Conservation (phyloP, 2,888 invertebrate species). For the Petrophora chlorosata region DNA sequence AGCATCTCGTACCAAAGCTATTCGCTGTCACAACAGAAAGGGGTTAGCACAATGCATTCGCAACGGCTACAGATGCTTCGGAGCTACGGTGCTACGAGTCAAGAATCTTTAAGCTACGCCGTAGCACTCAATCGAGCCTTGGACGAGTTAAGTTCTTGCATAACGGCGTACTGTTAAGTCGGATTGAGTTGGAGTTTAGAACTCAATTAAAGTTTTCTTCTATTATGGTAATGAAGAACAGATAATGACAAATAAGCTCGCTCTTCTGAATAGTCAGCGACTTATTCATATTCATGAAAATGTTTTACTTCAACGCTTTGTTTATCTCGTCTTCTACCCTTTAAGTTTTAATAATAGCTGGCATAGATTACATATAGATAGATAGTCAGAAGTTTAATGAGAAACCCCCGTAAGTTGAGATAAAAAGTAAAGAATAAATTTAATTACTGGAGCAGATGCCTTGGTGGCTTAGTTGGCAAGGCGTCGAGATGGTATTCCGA, state of each 20-base stretch:
- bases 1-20: conserved; percentile 23
- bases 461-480: no score
- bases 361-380: no score
- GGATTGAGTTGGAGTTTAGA: conserved; percentile 46
- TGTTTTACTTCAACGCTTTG: conserved; percentile 11
- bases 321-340: no score
- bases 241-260: conserved; percentile 34
- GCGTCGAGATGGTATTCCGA: no score
- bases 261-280: conserved; percentile 15
- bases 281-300: conserved; percentile 26
- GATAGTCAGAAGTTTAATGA: no score
- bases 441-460: no score
- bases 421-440: no score
- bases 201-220: conserved; percentile 60
- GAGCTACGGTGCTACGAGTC: conserved; percentile 28
- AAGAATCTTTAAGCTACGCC: conserved; percentile 23
- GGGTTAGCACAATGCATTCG: conserved; percentile 35
- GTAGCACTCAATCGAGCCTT: conserved; percentile 23
- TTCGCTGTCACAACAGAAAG: conserved; percentile 30
- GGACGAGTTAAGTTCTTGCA: conserved; percentile 41
- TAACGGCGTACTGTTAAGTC: conserved; percentile 48
- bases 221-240: conserved; percentile 53
- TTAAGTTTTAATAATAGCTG: no score
- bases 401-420: no score
- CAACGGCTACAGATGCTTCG: conserved; percentile 38